phyloP scores from a whole-genome alignment of 2,113 vertebrate genomes.

The Cinclus mexicanus region DNA sequence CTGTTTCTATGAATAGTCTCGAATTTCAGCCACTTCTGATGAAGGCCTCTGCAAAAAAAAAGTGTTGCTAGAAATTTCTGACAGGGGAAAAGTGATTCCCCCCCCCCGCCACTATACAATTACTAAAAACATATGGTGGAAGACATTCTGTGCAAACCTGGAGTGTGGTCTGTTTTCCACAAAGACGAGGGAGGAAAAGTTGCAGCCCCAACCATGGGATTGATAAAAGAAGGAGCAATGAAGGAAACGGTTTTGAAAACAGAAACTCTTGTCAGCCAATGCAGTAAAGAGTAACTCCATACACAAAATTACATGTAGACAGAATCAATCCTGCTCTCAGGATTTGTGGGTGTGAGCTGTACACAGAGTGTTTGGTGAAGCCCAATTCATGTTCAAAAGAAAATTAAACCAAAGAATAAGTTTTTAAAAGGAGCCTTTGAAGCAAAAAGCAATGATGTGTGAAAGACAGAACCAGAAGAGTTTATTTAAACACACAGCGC shows the following conservation, averaged over 20 bases:
- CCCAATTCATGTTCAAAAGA: conserved; percentile 75
- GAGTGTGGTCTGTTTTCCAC: conserved; percentile 21
- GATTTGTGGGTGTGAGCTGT: conserved; percentile 50
- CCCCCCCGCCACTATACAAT: background rate
- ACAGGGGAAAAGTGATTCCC: conserved; percentile 42
- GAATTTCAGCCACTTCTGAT: conserved; percentile 52
- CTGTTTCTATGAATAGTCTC: conserved; percentile 2
- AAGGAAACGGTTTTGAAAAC: conserved; percentile 35
- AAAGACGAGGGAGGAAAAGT: background rate
- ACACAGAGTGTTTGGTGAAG: conserved; percentile 66
- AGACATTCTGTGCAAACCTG: background rate
- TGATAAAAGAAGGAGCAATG: background rate
- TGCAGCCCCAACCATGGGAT: background rate
- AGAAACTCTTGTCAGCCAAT: conserved; percentile 17
- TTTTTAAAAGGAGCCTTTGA: conserved; percentile 79
- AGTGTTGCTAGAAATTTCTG: conserved; percentile 50
- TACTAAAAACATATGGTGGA: conserved; percentile 55
- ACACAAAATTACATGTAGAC: conserved; percentile 13
- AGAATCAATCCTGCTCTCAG: background rate
- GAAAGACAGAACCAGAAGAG: conserved; percentile 73
- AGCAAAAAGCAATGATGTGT: conserved; percentile 76
- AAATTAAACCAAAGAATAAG: conserved; percentile 72
- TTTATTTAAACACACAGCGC: conserved; percentile 74
- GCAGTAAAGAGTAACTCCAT: background rate
- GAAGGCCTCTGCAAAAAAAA: conserved; percentile 18